A percentile compares a stretch with the other conserved stretches of the same genome.
phyloP scores from a whole-genome alignment of 2,888 invertebrate species.

The Timema podura region DNA sequence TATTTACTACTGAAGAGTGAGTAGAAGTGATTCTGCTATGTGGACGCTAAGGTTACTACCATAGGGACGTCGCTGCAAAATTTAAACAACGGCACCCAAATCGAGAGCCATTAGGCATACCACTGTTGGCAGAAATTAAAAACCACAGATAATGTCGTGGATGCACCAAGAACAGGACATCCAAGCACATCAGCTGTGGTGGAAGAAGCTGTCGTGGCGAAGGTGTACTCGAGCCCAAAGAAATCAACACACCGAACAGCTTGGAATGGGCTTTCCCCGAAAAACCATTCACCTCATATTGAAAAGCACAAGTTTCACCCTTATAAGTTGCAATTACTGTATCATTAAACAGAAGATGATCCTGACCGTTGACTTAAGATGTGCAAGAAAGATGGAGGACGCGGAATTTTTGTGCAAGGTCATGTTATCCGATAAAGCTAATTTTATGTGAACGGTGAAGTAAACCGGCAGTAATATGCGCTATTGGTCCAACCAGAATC shows the following conservation, averaged over 20 bases:
- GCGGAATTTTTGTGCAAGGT: neutral
- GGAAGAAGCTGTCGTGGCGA: neutral
- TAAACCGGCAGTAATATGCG: neutral
- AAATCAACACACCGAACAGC: no score
- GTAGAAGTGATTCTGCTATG: neutral
- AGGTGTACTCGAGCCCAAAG: neutral
- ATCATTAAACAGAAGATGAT: neutral
- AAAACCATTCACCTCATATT: neutral
- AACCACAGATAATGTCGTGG: conserved; percentile 14
- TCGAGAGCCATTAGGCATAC: no score
- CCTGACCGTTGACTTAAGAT: neutral
- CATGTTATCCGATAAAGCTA: neutral
- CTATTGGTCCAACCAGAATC: neutral
- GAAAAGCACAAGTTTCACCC: conserved; percentile 6
- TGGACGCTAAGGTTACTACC: neutral
- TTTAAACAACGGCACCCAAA: no score
- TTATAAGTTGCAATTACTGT: neutral
- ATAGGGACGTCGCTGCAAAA: no score
- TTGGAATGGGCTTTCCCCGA: conserved; percentile 14
- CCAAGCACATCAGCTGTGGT: conserved; percentile 7
- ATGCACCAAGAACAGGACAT: neutral
- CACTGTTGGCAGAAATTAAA: neutral
- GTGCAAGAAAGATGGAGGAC: neutral
- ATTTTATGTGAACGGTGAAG: conserved; percentile 8
- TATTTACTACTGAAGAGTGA: neutral